Conservation (phyloP, 2,113 vertebrate species). For the Brachyistius frenatus region DNA sequence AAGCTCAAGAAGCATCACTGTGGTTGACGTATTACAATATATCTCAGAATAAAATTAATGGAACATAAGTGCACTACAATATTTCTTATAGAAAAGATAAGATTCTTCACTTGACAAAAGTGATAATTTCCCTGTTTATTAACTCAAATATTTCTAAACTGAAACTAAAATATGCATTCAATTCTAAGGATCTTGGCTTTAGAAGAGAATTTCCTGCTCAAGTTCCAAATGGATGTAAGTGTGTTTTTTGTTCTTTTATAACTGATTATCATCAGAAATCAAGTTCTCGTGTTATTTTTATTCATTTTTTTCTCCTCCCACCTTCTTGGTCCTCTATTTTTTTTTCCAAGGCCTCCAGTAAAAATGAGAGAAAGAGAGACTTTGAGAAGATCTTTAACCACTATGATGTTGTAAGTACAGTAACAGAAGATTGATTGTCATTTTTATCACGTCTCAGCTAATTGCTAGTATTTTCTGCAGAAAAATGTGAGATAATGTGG, state of each 20-base stretch:
- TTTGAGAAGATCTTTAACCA: slow-evolving; percentile 97
- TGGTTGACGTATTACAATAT: neutral
- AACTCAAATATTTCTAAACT: neutral
- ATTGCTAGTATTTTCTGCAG: too few relatives aligned
- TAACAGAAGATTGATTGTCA: neutral
- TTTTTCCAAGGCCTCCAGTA: slow-evolving; percentile 85
- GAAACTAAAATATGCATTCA: neutral
- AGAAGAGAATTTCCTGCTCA: slow-evolving; percentile 96
- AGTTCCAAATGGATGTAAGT: slow-evolving; percentile 97
- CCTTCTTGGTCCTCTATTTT: neutral
- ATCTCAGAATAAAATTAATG: too few relatives aligned
- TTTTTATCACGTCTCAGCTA: neutral
- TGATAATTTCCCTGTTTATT: too few relatives aligned
- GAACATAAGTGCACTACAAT: too few relatives aligned
- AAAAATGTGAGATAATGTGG: too few relatives aligned
- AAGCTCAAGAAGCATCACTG: neutral
- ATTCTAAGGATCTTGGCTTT: slow-evolving; percentile 91
- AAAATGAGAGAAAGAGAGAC: slow-evolving; percentile 91
- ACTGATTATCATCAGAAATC: too few relatives aligned
- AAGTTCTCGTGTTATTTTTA: neutral
- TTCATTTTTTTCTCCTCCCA: neutral
- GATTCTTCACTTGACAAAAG: too few relatives aligned
- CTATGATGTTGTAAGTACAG: slow-evolving; percentile 94
- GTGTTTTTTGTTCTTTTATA: neutral
- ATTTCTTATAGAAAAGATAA: too few relatives aligned